phyloP scores from a whole-genome alignment of 2,888 invertebrate genomes.

The Andrena bicolor region DNA sequence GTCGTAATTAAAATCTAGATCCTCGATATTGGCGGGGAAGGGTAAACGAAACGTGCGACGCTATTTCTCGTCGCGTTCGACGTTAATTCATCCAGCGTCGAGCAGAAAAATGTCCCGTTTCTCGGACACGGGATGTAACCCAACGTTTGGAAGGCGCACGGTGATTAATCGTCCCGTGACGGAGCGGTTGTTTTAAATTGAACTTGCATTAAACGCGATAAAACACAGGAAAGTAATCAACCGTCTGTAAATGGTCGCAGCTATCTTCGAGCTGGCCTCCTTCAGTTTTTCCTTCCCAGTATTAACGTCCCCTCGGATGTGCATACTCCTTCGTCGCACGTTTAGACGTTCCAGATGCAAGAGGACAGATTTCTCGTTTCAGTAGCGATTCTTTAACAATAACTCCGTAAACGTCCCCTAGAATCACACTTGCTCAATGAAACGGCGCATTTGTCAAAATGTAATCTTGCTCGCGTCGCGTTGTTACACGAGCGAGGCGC shows the following conservation, averaged over 20 bases:
- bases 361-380: background rate
- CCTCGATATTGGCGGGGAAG: background rate
- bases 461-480: background rate
- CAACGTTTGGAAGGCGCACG: background rate
- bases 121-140: background rate
- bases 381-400: background rate
- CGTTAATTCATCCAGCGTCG: background rate
- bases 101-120: background rate
- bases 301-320: background rate
- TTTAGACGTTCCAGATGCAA: background rate
- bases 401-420: background rate
- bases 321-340: background rate
- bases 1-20: slow-evolving; percentile 29
- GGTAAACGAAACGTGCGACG: background rate
- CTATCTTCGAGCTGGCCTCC: background rate
- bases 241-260: background rate
- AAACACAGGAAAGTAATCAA: slow-evolving; percentile 21
- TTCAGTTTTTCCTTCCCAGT: background rate
- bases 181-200: slow-evolving; percentile 44
- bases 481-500: slow-evolving; percentile 4
- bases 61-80: background rate
- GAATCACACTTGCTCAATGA: background rate
- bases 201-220: slow-evolving; percentile 22
- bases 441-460: background rate
- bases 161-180: slow-evolving; percentile 34